phyloP scores from a whole-genome alignment of 1,140 invertebrate genomes.

The Drosophila tani region DNA sequence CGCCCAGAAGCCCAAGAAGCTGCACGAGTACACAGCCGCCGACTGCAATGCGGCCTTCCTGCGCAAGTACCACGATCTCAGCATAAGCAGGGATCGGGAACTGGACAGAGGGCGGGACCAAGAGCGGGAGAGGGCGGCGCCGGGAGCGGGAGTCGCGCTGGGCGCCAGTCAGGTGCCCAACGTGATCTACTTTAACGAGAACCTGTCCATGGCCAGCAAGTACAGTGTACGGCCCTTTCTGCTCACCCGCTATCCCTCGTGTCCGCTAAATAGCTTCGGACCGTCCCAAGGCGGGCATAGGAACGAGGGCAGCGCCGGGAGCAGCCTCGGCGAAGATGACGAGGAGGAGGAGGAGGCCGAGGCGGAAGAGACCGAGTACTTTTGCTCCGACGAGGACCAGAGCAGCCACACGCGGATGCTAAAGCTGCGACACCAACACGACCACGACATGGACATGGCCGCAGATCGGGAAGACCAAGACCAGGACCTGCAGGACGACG shows the following conservation, averaged over 20 bases:
- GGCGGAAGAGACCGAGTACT: conserved; percentile 66
- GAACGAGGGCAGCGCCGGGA: conserved; percentile 48
- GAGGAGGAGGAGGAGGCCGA: conserved; percentile 47
- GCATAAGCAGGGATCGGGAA: conserved; percentile 41
- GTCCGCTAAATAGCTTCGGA: conserved; percentile 67
- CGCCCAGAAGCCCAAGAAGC: conserved; percentile 67
- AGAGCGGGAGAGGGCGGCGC: conserved; percentile 20
- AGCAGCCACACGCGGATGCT: conserved; percentile 60
- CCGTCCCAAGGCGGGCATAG: conserved; percentile 2
- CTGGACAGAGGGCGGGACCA: conserved; percentile 32
- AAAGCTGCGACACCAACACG: conserved; percentile 33
- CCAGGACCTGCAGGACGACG: conserved; percentile 17
- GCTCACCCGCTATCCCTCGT: conserved; percentile 68
- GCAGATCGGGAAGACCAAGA: conserved; percentile 23
- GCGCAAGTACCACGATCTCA: conserved; percentile 75
- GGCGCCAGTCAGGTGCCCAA: conserved; percentile 25
- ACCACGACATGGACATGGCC: conserved; percentile 23
- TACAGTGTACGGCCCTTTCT: conserved; percentile 67
- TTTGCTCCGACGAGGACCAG: conserved; percentile 78
- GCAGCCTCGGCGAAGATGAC: conserved; percentile 61
- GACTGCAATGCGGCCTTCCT: conserved; percentile 77
- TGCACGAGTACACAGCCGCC: conserved; percentile 74
- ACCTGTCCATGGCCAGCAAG: conserved; percentile 83
- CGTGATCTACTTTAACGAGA: conserved; percentile 83
- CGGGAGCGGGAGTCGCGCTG: neutral